phyloP scores from a whole-genome alignment of 2,888 invertebrate genomes.

The Creontiades dilutus region DNA sequence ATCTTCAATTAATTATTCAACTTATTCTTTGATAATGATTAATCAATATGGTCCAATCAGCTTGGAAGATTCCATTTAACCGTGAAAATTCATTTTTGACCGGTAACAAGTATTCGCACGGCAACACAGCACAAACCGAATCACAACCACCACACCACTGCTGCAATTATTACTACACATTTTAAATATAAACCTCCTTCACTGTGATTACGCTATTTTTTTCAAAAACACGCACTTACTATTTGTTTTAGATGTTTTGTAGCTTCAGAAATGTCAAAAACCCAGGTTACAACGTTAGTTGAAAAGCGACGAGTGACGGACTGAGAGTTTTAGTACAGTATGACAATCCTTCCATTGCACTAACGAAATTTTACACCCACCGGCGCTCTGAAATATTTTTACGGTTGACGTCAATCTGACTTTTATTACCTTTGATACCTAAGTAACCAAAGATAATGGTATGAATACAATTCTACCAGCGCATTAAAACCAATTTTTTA shows the following conservation, averaged over 20 bases:
- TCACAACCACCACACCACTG: too few species aligned
- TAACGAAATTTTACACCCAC: neutral
- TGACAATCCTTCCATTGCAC: neutral
- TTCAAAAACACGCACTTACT: neutral
- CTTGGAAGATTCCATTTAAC: too few species aligned
- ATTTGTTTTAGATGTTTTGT: neutral
- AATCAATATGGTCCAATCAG: too few species aligned
- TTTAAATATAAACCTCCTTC: neutral
- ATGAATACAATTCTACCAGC: neutral
- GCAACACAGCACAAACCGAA: too few species aligned
- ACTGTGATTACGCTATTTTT: neutral
- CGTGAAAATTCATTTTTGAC: too few species aligned
- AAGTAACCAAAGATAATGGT: neutral
- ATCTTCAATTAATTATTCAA: too few species aligned
- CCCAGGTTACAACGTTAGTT: neutral
- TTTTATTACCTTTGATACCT: neutral
- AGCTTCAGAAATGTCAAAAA: neutral
- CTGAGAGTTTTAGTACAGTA: neutral
- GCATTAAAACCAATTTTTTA: neutral
- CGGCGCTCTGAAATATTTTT: neutral
- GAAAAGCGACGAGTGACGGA: too few species aligned
- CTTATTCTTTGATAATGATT: too few species aligned
- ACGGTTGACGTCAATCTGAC: neutral
- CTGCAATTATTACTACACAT: neutral
- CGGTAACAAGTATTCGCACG: too few species aligned